Evolutionary conservation across 2,113 vertebrate genomes (phyloP).

Genomic region (Parus major): DNA sequence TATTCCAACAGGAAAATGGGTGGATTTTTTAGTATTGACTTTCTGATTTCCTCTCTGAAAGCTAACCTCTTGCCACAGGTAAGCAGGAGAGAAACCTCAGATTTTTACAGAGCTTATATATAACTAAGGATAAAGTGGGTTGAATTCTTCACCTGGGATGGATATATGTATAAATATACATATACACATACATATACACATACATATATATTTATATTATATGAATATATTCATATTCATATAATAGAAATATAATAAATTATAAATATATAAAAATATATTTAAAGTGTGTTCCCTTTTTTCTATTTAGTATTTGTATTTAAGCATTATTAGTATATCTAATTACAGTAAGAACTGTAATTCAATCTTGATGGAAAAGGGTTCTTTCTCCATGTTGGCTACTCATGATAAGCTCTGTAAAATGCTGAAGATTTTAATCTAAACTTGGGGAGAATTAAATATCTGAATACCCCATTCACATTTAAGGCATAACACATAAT

Average conservation of each 20-base stretch:
- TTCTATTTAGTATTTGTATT: not conserved
- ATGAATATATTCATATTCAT: too few relatives aligned
- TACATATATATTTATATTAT: too few relatives aligned
- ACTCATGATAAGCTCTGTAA: not conserved
- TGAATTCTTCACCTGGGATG: not conserved
- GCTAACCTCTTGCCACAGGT: not conserved
- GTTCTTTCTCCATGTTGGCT: not conserved
- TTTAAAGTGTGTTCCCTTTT: not conserved
- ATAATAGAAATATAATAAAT: too few relatives aligned
- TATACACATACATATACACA: not conserved
- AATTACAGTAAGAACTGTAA: not conserved
- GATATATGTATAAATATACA: not conserved
- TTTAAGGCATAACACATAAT: not conserved
- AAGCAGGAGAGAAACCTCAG: not conserved
- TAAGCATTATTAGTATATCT: not conserved
- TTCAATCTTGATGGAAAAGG: not conserved
- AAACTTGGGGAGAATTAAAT: not conserved
- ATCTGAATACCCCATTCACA: not conserved
- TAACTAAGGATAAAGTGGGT: not conserved
- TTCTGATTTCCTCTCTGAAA: not conserved
- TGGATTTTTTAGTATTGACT: not conserved
- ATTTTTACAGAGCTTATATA: not conserved
- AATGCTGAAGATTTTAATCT: not conserved
- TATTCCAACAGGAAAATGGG: not conserved
- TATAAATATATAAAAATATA: too few relatives aligned